Evolutionary conservation across 2,797 vertebrate genomes (phyloP).

Genomic region (Melanitta fusca): DNA sequence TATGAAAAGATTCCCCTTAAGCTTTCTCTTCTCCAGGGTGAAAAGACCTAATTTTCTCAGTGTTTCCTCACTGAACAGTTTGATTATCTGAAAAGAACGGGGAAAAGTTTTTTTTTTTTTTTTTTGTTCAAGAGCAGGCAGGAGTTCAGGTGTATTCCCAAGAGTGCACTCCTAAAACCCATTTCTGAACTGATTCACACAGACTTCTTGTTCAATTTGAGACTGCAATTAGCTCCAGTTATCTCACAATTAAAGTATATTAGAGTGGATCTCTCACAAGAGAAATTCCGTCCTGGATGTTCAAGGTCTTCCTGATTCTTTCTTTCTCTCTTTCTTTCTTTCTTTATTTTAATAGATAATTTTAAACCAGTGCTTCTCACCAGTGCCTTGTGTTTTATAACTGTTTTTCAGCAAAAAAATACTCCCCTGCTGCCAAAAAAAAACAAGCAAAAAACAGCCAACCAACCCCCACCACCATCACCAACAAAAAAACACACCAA

Average conservation of each 20-base stretch:
- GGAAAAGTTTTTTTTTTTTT: background rate
- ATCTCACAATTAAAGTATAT: background rate
- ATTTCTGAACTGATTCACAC: background rate
- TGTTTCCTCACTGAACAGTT: no score
- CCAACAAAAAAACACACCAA: no score
- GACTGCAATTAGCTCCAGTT: background rate
- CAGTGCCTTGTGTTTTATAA: background rate
- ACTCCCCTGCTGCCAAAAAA: background rate
- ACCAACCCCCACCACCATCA: no score
- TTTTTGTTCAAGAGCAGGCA: background rate
- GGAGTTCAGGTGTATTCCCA: background rate
- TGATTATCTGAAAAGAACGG: background rate
- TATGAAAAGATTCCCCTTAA: no score
- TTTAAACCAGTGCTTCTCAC: background rate
- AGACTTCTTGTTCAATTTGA: accelerated
- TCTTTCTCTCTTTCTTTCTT: background rate
- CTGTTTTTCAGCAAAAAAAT: background rate
- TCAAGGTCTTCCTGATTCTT: background rate
- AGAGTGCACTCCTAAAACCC: background rate
- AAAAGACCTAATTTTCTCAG: no score
- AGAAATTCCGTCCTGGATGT: background rate
- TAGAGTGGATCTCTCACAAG: background rate
- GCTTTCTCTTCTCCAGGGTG: no score
- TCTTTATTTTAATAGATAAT: background rate
- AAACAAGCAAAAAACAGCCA: no score